Base-by-base conservation (phyloP, 2,888 invertebrate species). In the Tenthredo mesomela region DNA sequence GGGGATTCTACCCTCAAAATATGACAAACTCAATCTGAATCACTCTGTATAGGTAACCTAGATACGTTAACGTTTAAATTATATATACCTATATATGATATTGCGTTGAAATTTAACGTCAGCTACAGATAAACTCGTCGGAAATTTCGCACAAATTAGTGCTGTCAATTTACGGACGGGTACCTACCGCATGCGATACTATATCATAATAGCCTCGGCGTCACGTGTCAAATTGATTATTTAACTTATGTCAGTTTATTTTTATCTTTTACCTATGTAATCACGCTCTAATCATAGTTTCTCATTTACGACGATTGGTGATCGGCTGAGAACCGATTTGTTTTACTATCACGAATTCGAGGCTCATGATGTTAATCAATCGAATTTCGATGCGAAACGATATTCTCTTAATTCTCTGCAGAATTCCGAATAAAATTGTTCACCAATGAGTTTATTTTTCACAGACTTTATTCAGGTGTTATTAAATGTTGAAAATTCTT, bases 201-300 rank as follows among this genome's bases (percentile, higher is more conserved):
- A 6, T 77, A 77, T 50, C 77, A 21, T 21, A 54, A 15, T 77
- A 15, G 54, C 54, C 77, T n/a, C 4, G 6, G 54, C 54, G 77
- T 77, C 54, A n/a, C 33, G 25, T 29, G 77, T 77, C 54, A 77
- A 77, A 77, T 77, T 77, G 77, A 77, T 77, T 77, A 54, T 77
- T 33, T 29, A 33, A 77, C 77, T 54, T 77, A 40, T n/a, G 33
- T 77, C 29, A 50, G 50, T 33, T 33, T 18, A 77, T 77, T 65
- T 25, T 65, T 33, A 33, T 29, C 25, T 67, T 29, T 29, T 67
- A 67, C 12, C 15, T 67, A 18, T 67, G 29, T 18, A 33, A 67
- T 15, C 73, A n/a, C 10, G 43, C n/a, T 73, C 21, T 73, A 73
- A 73, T 47, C 15, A 73, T 43, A 73, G 25, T 10, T 25, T 5